Evolutionary conservation across 2,888 invertebrate genomes (phyloP), one percentile per base, ranked within the genome.

Genomic region (Deilephila elpenor): DNA sequence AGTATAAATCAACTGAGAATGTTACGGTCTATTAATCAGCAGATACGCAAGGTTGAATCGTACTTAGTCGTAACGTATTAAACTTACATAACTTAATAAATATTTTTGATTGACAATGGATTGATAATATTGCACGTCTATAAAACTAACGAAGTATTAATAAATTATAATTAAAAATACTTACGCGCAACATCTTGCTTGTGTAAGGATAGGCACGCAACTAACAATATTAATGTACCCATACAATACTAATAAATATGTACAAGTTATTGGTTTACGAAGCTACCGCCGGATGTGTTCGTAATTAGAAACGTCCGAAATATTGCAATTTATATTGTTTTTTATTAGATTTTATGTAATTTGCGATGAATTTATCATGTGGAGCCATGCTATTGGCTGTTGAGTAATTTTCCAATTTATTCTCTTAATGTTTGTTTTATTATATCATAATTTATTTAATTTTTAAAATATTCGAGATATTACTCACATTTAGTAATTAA

Each of bases 141-240:
- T 60, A 60, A 14, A 60, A 44, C 3, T 11, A 7, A 34, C 6
- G 20, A 53, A 20, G 17, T 70, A 19, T 29, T 32, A 1, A 29
- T 37, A 20, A 29, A 70, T 37, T 73, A 71, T 2, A 44, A 0
- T 34, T 53, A 1, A 59, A 44, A 53, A 72, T 74, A 82, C 85
- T 86, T 79, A 86, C 86, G 74, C 78, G 80, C 75, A 81, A 74
- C 86, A 86, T 86, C 79, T 77, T 84, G 83, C 72, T 75, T 70
- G 64, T 72, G 59, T 74, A 60, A 77, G 70, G 51, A 62, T 73
- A 70, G 73, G 71, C 76, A 77, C 72, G 34, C 17, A 71, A 76
- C 76, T 77, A 79, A 71, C 59, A 59, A 73, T 32, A 51, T 53
- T 78, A 72, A 72, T 75, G 67, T 71, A 56, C 53, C 19, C 4